Base-by-base conservation (phyloP, 2,113 vertebrate species). In the Trogon melanurus region DNA sequence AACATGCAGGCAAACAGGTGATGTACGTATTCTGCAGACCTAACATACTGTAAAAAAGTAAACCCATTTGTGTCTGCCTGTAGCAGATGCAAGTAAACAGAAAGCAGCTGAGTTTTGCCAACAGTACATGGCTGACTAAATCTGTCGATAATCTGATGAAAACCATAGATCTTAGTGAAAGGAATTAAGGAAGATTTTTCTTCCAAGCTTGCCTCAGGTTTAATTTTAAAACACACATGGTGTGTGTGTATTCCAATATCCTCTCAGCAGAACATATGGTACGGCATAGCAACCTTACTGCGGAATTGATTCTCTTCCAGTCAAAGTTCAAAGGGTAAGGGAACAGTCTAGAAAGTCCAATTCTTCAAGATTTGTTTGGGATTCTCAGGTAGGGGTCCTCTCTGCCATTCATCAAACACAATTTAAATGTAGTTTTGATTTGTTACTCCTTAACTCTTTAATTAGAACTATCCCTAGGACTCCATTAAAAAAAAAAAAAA, bases 91-190 rank as follows among this genome's bases (percentile, higher is more conserved):
- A 90, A 91, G 65, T 44, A 89, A 93, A 93, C 75, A 94, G 65
- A 93, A 86, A 93, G 75, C 72, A 88, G 69, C n/a, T 65, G 72
- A 90, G 38, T 96, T 88, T 92, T 91, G 85, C 70, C 79, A 94
- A 87, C 85, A 78, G 61, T 41, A 79, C 30, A 69, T 3, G 45
- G 57, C 30, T 95, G 74, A 89, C 81, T 95, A 91, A 79, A 94
- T 93, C 84, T 96, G 74, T 88, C 30, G 13, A 94, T 96, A 95
- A 93, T 85, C 79, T 88, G 93, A 96, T 94, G 91, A 88, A 95
- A 96, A 86, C 65, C 83, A 87, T 12, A 87, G 72, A 94, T 83
- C 69, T 95, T 61, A 78, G 69, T 57, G 91, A 91, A 88, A 94
- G 61, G 83, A 93, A 92, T 81, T 92, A 93, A 74, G 53, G 50